These are phyloP conservation scores for Malaclemys terrapin DNA, from an alignment of 2,113 vertebrate genomes.

Conservation along the genomic window DNA sequence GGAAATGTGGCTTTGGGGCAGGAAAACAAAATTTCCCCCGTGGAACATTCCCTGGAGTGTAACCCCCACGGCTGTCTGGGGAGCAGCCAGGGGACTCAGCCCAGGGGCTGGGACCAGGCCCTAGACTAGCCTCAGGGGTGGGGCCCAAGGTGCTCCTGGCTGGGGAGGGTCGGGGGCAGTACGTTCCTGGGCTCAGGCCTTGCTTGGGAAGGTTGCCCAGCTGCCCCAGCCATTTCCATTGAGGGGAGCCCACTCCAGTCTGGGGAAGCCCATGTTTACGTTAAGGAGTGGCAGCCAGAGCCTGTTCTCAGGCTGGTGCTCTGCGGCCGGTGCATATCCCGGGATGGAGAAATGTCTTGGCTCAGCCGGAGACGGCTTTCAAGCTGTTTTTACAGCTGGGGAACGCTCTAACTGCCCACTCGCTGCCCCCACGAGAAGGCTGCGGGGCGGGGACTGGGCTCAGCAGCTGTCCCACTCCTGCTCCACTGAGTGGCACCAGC, in stretches of 20 bases:
- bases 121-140: no score
- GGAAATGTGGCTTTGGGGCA: not conserved
- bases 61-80: no score
- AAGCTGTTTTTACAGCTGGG: not conserved
- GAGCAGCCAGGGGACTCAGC: not conserved
- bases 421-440: not conserved
- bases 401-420: not conserved
- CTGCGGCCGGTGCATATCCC: not conserved
- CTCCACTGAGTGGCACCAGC: not conserved
- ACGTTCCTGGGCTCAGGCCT: no score
- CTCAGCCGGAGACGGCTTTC: not conserved
- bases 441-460: not conserved
- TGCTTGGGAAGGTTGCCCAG: no score
- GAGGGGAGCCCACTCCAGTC: not conserved
- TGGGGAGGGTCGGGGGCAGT: no score
- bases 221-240: not conserved
- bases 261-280: not conserved
- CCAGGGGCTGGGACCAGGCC: no score
- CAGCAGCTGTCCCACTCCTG: not conserved
- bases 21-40: not conserved
- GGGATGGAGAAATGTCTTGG: no score
- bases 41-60: not conserved
- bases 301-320: not conserved
- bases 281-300: not conserved
- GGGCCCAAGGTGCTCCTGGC: no score